Base-by-base conservation (phyloP, 2,113 vertebrate species). In the Nanorana parkeri region DNA sequence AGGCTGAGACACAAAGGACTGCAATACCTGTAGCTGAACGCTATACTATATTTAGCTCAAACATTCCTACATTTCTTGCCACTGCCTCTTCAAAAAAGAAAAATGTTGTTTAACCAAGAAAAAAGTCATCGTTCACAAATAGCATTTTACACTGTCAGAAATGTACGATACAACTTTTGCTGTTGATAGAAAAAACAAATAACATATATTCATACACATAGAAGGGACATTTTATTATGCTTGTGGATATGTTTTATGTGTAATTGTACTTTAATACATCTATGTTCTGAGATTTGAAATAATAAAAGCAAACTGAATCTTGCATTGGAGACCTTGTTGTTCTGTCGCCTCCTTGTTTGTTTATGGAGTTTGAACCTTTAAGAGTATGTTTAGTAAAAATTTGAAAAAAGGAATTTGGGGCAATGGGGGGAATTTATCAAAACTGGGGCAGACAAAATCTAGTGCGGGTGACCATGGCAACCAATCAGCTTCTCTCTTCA, bases 261-360 rank as follows among this genome's bases (percentile, higher is more conserved):
- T 85, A 84, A 60, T 90, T 92, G 85, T 89, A 92, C 86, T 93
- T 87, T 86, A 87, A 88, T 89, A 87, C 85, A 78, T 84, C 86
- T 88, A 84, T 90, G 88, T 91, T 86, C 91, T 68, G 52, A 72
- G 81, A 87, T 94, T 91, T 94, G 94, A 92, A 93, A 90, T 90
- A 93, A 94, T 93, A 92, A 96, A 95, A 96, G 85, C 83, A 92
- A 94, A 94, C 77, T 89, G 28, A 88, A 93, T 90, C 88, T 92
- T 91, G 93, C 92, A 92, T 88, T 78, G 26, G 24, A 20, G n/a
- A 11, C 21, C 16, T 58, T n/a, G 8, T 23, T 60, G 41, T 75
- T 75, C 58, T 21, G 17, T 23, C 23, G 7, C 29, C 5, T 20
- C 17, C 17, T 21, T n/a, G 41, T 47, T n/a, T 47, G 41, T 47